Conservation (phyloP, 2,797 vertebrate genomes). For the Gastrophryne carolinensis region DNA sequence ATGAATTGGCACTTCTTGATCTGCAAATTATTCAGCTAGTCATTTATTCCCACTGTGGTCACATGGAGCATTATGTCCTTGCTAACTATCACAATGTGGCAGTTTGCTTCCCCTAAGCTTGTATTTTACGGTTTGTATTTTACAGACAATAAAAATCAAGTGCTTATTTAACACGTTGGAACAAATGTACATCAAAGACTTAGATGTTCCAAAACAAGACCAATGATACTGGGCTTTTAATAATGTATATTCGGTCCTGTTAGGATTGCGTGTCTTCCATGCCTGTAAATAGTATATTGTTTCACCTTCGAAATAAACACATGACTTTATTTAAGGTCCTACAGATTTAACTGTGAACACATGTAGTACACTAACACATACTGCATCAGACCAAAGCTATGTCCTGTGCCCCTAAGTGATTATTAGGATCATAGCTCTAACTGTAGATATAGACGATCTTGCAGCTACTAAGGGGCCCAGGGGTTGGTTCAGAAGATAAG, state of each 20-base stretch:
- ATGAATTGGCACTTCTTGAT: slow-evolving; percentile 4
- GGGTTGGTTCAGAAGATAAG: too few species aligned
- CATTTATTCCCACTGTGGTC: slow-evolving; percentile 9
- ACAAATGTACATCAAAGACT: background rate
- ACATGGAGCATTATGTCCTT: background rate
- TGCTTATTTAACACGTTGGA: slow-evolving; percentile 1
- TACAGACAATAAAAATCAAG: background rate
- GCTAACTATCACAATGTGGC: slow-evolving; percentile 1
- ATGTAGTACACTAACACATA: too few species aligned
- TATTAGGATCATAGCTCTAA: too few species aligned
- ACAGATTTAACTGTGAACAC: background rate
- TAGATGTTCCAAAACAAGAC: background rate
- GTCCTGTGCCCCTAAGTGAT: too few species aligned
- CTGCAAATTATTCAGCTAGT: background rate
- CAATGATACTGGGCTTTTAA: background rate
- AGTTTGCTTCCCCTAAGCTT: background rate
- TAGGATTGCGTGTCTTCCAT: background rate
- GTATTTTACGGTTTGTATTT: background rate
- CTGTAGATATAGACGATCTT: too few species aligned
- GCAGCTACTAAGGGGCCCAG: too few species aligned
- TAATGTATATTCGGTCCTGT: background rate
- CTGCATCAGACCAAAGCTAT: too few species aligned
- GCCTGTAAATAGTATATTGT: background rate
- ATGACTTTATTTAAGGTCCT: background rate
- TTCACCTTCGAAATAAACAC: background rate